A percentile compares a stretch with the other conserved stretches of the same genome.
Conservation (phyloP, 2,113 vertebrate species). For the Rhinichthys klamathensis region DNA sequence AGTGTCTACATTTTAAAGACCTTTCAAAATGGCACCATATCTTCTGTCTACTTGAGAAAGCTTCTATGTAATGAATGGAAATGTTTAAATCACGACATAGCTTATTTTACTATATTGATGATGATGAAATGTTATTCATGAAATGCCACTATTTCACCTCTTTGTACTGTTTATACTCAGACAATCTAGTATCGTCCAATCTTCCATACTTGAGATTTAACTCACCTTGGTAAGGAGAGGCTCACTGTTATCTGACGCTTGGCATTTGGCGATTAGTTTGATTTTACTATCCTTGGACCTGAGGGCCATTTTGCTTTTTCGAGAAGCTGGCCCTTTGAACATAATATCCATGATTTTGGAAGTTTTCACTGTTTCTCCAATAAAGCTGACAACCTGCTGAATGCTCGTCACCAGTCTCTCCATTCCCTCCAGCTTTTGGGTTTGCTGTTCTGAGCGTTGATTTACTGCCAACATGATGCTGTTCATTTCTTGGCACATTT, state of each 20-base stretch:
- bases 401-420: conserved; percentile 83
- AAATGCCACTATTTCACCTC: not conserved
- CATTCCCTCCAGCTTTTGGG: conserved; percentile 84
- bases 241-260: conserved; percentile 63
- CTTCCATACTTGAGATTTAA: not conserved
- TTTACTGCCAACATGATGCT: conserved; percentile 82
- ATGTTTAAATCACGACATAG: not conserved
- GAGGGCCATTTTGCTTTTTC: conserved; percentile 59
- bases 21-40: not conserved
- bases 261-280: conserved; percentile 70
- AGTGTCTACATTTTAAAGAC: not conserved
- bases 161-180: not conserved
- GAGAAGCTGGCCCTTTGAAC: conserved; percentile 70
- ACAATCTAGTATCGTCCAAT: not conserved
- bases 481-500: conserved; percentile 82
- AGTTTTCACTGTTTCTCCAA: conserved; percentile 83
- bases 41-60: not conserved
- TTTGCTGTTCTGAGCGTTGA: conserved; percentile 82
- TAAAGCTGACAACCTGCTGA: conserved; percentile 84
- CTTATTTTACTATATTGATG: not conserved
- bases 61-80: not conserved
- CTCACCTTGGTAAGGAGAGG: conserved; percentile 79
- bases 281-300: conserved; percentile 65
- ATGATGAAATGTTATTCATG: not conserved
- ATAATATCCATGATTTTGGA: conserved; percentile 77